phyloP scores from a whole-genome alignment of 2,888 invertebrate species.

The Apoderus coryli region DNA sequence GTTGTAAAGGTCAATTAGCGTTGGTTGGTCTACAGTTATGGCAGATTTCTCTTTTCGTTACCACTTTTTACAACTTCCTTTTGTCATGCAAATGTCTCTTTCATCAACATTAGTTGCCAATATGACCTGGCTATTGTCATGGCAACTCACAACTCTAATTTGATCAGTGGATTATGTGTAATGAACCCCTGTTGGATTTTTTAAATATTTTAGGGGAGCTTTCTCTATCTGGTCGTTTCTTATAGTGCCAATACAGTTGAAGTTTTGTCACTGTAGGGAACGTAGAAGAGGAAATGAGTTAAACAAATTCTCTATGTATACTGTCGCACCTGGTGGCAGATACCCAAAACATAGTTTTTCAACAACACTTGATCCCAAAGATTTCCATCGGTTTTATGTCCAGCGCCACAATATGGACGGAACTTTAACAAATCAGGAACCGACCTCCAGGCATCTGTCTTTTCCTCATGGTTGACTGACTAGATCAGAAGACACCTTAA shows the following conservation, averaged over 20 bases:
- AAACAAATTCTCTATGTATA: slow-evolving; percentile 15
- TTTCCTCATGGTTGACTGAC: too few species aligned
- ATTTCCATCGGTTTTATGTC: slow-evolving; percentile 7
- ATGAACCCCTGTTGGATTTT: slow-evolving; percentile 8
- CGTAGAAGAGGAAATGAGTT: slow-evolving; percentile 10
- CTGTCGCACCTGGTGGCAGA: slow-evolving; percentile 9
- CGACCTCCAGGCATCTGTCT: too few species aligned
- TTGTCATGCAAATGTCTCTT: slow-evolving; percentile 9
- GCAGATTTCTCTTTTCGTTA: slow-evolving; percentile 13
- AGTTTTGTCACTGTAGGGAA: slow-evolving; percentile 3
- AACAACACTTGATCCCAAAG: slow-evolving; percentile 5
- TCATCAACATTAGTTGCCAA: slow-evolving; percentile 12
- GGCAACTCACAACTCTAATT: too few species aligned
- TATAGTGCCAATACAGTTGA: slow-evolving; percentile 8
- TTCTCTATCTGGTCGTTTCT: slow-evolving; percentile 10
- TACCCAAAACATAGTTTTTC: slow-evolving; percentile 10
- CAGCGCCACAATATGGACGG: too few species aligned
- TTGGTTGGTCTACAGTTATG: slow-evolving; percentile 13
- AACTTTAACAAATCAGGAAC: too few species aligned
- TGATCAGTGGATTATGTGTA: too few species aligned
- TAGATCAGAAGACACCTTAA: too few species aligned
- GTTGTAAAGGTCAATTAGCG: slow-evolving; percentile 14
- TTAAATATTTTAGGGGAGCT: slow-evolving; percentile 11
- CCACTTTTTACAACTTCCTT: slow-evolving; percentile 14
- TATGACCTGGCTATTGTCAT: slow-evolving; percentile 15